A percentile compares a stretch with the other conserved stretches of the same genome.
Conservation (phyloP, 53 echinoderm and acorn worm genomes). For the Apostichopus leukothele region DNA sequence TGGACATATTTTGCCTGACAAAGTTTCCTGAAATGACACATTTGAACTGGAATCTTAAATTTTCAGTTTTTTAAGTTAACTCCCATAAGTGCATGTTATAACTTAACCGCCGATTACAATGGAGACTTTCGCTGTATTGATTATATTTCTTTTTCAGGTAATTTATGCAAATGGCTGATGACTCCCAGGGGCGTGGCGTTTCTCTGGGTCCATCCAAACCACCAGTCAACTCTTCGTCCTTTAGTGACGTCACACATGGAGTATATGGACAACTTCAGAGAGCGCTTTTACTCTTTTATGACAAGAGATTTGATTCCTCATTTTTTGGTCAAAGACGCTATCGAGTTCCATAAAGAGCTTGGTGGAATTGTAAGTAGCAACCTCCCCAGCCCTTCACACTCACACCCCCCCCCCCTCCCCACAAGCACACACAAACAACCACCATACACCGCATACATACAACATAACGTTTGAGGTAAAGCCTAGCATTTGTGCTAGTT, state of each 20-base stretch:
- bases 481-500: too few relatives aligned
- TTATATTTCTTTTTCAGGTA: background rate
- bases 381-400: background rate
- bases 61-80: too few relatives aligned
- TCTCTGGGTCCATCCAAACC: slow-evolving; percentile 35
- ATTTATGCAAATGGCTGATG: slow-evolving; percentile 37
- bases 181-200: background rate
- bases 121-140: background rate
- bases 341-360: slow-evolving; percentile 3
- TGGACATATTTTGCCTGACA: too few relatives aligned
- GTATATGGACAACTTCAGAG: background rate
- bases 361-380: slow-evolving; percentile 26
- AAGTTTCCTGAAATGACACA: too few relatives aligned
- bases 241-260: slow-evolving; percentile 19
- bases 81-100: too few relatives aligned
- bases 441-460: too few relatives aligned
- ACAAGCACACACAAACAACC: background rate
- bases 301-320: slow-evolving; percentile 22
- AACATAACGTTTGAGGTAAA: too few relatives aligned
- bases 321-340: slow-evolving; percentile 21
- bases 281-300: slow-evolving; percentile 16
- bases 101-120: too few relatives aligned
- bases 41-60: too few relatives aligned
- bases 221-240: background rate
- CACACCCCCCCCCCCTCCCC: background rate